Conservation (phyloP, 2,797 vertebrate species). For the Babyrousa celebensis region DNA sequence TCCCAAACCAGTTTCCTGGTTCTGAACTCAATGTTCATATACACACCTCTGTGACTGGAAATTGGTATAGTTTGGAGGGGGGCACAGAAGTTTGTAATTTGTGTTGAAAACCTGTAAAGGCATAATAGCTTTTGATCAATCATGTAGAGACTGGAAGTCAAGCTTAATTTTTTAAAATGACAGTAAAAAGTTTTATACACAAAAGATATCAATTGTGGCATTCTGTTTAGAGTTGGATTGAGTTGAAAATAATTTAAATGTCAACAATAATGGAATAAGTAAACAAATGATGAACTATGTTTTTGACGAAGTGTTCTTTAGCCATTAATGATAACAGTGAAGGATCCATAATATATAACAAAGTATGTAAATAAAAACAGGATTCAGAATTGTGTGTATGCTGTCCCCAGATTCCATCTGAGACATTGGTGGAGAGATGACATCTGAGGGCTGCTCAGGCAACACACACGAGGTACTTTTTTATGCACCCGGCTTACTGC, state of each 20-base stretch:
- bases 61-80: rapidly evolving
- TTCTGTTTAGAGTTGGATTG: background rate
- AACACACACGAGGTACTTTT: too few species aligned
- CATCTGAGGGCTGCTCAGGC: background rate
- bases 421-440: background rate
- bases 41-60: background rate
- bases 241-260: constrained; percentile 32
- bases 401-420: background rate
- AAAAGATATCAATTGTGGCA: background rate
- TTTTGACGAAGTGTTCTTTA: background rate
- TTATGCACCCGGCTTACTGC: background rate
- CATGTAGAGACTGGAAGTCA: background rate
- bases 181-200: background rate
- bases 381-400: background rate
- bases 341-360: background rate
- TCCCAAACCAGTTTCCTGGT: background rate
- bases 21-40: background rate
- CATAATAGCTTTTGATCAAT: background rate
- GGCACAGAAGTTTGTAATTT: background rate
- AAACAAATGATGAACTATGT: background rate
- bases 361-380: background rate
- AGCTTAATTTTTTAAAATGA: background rate
- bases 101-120: background rate
- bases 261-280: background rate
- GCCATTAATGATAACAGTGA: background rate